Conservation (phyloP, 2,797 vertebrate species). For the Iguana delicatissima region DNA sequence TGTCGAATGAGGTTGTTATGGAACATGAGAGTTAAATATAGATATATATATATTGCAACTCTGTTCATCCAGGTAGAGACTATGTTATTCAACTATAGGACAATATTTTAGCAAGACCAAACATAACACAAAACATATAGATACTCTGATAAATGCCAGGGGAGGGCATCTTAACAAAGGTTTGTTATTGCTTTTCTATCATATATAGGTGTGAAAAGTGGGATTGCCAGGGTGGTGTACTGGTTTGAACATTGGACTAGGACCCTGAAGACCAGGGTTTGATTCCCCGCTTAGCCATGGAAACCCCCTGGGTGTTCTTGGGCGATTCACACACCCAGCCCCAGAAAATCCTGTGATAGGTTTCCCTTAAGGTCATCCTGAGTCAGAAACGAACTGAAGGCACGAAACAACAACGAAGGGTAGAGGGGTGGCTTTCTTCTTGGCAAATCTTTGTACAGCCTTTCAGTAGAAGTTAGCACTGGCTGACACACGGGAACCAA, state of each 20-base stretch:
- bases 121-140: background rate
- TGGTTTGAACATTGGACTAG: too few relatives aligned
- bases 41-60: background rate
- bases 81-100: background rate
- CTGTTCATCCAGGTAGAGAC: background rate
- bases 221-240: too few relatives aligned
- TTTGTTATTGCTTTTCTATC: background rate
- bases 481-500: constrained; percentile 22
- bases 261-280: too few relatives aligned
- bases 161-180: background rate
- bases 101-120: background rate
- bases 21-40: background rate
- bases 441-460: background rate
- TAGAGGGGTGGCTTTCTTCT: background rate
- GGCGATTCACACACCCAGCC: too few relatives aligned
- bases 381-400: too few relatives aligned
- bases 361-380: too few relatives aligned
- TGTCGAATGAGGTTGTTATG: background rate
- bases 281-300: too few relatives aligned
- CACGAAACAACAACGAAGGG: too few relatives aligned
- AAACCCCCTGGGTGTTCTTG: too few relatives aligned
- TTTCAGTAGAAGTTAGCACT: background rate
- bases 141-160: background rate
- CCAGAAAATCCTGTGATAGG: too few relatives aligned
- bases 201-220: too few relatives aligned